Base-by-base conservation (phyloP, 2,797 vertebrate species). In the Scarus forsteni region DNA sequence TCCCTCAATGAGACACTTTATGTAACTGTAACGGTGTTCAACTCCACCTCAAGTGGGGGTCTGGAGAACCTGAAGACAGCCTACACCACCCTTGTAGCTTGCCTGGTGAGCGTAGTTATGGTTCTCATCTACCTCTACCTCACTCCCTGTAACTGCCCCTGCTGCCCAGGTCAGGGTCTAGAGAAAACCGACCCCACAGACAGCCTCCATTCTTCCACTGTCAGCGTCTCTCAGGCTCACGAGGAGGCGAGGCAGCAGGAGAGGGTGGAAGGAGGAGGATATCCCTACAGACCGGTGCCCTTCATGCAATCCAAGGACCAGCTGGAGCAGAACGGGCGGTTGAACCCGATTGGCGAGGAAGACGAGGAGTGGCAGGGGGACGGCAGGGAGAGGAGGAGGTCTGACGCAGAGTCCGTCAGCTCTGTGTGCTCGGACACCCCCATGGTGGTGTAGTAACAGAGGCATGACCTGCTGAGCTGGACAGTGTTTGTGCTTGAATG, bases 41-140 rank as follows among this genome's bases (percentile, higher is more conserved):
- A 99, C 86, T 92, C 91, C 88, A 98, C 97, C 60, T 60, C 83
- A 67, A 93, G 81, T 0, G 92, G 93, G 7, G 91, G 93, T 11
- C 90, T 95, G 3, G 97, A 99, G 69, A 95, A 95, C 52, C 92
- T 99, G 50, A 99, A 99, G 90, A 99, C 98, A 0, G 98, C 97
- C 60, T 99, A 99, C 85, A 99, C 98, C 86, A 99, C 98, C 0
- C 93, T 99, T 0, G 94, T 97, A 81, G 97, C 95, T 40, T 99
- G 98, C 50, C 91, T 98, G 89, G 90, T 97, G 75, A 98, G 96
- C 45, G 85, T 97, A 46, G 93, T 99, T 44, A 93, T 99, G 90
- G 95, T 99, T 40, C 92, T 99, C 61, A 94, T 98, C 89, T 99
- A 99, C 90, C 94, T 99, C 89, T 99, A 97, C 79, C 89, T 99